Conservation (phyloP, 1,140 invertebrate species). For the Drosophila micromelanica region DNA sequence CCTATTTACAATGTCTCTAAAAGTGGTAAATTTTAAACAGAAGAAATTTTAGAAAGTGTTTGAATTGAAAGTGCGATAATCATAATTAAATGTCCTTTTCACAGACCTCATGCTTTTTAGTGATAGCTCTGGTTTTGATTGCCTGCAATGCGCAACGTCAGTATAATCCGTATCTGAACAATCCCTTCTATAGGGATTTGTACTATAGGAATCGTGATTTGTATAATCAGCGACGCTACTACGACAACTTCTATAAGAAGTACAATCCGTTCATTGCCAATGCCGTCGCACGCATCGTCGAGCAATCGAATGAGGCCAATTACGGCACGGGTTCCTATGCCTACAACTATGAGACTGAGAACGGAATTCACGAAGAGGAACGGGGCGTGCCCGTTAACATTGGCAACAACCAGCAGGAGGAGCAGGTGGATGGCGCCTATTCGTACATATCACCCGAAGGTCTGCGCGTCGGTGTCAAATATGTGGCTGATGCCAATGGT, state of each 20-base stretch:
- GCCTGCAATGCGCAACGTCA: conserved; percentile 54
- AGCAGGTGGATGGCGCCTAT: conserved; percentile 74
- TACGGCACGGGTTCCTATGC: conserved; percentile 56
- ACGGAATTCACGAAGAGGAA: conserved; percentile 86
- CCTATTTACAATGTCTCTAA: conserved; percentile 55
- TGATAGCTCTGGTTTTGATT: conserved; percentile 45
- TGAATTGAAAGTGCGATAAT: conserved; percentile 16
- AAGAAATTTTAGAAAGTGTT: background rate
- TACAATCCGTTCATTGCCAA: conserved; percentile 73
- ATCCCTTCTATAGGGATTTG: conserved; percentile 61
- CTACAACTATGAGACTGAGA: conserved; percentile 85
- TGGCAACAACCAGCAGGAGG: conserved; percentile 69
- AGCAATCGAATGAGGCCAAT: conserved; percentile 54
- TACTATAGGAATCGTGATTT: conserved; percentile 75
- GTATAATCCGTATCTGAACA: conserved; percentile 64
- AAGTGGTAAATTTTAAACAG: conserved; percentile 53
- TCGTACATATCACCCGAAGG: conserved; percentile 75
- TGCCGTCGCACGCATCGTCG: conserved; percentile 60
- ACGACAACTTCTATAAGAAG: conserved; percentile 74
- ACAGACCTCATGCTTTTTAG: conserved; percentile 52
- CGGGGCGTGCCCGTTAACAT: conserved; percentile 83
- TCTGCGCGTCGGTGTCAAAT: conserved; percentile 70
- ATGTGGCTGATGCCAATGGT: conserved; percentile 76
- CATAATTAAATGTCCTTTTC: conserved; percentile 7
- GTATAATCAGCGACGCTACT: conserved; percentile 73